Evolutionary conservation across 2,113 vertebrate genomes (phyloP).

Genomic region (Ovis canadensis): DNA sequence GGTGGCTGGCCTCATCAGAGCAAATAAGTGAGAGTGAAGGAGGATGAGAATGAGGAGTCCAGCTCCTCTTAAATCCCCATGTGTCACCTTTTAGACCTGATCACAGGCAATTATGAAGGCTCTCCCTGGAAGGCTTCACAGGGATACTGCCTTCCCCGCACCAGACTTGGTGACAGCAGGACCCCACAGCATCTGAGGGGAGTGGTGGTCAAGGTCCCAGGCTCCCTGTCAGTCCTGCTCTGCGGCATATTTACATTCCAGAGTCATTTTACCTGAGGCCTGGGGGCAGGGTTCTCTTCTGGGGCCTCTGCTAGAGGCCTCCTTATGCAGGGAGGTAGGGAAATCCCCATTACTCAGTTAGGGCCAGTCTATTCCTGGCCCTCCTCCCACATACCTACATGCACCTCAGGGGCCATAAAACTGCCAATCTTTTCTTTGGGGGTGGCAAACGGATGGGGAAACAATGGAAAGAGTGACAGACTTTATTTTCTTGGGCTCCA

Average conservation of each 20-base stretch:
- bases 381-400: neutral
- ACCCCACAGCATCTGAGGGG: neutral
- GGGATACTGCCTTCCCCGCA: too few species aligned
- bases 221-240: too few species aligned
- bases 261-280: neutral
- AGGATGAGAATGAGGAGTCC: neutral
- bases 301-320: neutral
- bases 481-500: neutral
- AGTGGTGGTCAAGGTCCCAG: neutral
- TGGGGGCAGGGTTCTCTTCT: neutral
- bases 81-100: neutral
- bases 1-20: neutral
- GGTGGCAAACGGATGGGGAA: neutral
- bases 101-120: neutral
- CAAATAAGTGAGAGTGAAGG: neutral
- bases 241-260: neutral
- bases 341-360: neutral
- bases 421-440: neutral
- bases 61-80: too few species aligned
- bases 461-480: neutral
- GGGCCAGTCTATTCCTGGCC: neutral
- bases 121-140: rapidly evolving
- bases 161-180: neutral
- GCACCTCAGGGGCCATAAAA: neutral
- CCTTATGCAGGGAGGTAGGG: neutral